These are phyloP conservation scores for Hermatobates lingyangjiaoensis DNA, from an alignment of 1,140 invertebrate species.

Conservation along the genomic window DNA sequence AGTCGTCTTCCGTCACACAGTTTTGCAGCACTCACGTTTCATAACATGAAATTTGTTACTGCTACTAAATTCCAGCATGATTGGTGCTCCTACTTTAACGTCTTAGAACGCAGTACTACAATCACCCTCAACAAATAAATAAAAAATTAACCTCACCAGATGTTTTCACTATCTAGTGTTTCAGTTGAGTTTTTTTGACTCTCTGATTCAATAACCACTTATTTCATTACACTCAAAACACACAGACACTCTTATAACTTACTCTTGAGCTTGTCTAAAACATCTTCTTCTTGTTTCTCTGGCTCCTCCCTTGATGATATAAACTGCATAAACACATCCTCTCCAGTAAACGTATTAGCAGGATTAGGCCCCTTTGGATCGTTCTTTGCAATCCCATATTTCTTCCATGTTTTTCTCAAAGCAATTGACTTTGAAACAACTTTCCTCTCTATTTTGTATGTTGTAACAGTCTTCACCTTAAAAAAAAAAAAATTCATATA, in stretches of 20 bases:
- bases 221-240: too few relatives aligned
- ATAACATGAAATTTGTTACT: too few relatives aligned
- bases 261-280: constrained; percentile 50
- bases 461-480: constrained; percentile 55
- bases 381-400: constrained; percentile 75
- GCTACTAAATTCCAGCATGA: too few relatives aligned
- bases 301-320: constrained; percentile 72
- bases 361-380: constrained; percentile 92
- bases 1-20: too few relatives aligned
- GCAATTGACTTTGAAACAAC: constrained; percentile 85
- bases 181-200: too few relatives aligned
- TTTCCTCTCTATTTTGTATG: constrained; percentile 80
- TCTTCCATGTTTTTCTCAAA: constrained; percentile 75
- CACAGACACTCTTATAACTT: constrained; percentile 10
- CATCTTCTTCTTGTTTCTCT: constrained; percentile 67
- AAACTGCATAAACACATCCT: constrained; percentile 92
- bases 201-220: too few relatives aligned
- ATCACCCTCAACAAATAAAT: too few relatives aligned
- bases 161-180: too few relatives aligned
- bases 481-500: neutral
- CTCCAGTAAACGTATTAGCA: constrained; percentile 82
- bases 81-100: too few relatives aligned
- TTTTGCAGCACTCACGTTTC: too few relatives aligned
- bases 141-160: too few relatives aligned
- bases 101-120: too few relatives aligned